Base-by-base conservation (phyloP, 2,113 vertebrate genomes). In the Syrmaticus mikado region DNA sequence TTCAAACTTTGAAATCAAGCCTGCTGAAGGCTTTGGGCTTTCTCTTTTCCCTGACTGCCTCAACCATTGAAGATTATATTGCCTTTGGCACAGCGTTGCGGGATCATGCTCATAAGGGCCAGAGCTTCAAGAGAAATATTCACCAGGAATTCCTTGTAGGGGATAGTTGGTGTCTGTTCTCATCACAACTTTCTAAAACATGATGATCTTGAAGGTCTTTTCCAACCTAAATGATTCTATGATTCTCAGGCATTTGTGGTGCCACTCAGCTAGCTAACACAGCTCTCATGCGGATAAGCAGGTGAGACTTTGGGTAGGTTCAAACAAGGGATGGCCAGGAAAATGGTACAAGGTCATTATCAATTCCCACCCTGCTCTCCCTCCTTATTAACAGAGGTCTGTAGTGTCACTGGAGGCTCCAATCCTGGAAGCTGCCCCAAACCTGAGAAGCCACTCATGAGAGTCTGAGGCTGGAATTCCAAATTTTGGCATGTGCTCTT, bases 231-330 rank as follows among this genome's bases (percentile, higher is more conserved):
- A 28, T 64, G 36, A 40, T 64, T 28, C 38, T 40, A 10, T 64
- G 16, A 28, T 40, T 71, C 45, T 78, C 1, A 0, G 13, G 13
- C 13, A 20, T 67, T 80, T 81, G 13, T 1, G 0, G 1, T 86
- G 22, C 21, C 13, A 7, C 52, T 30, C 9, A 53, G 27, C 53
- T 60, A 36, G 15, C 50, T 34, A 6, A 40, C 8, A 3, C 30
- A 18, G 38, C 46, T 8, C 46, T 89, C 7, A 7, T 18, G 4
- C 30, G 19, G 43, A 24, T 60, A 24, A 65, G 55, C 2, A 2
- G 6, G 24, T 40, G 13, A 4, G 58, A 10, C 43, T 41, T 78
- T 15, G 13, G 30, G 43, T 65, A 40, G 18, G 4, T 57, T 32
- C 0, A 1, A n/a, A 73, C 66, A 74, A 76, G 4, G 11, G 53